These are phyloP conservation scores for Geopemphigus sp. DNA, from an alignment of 1,140 invertebrate genomes.

Conservation along the genomic window DNA sequence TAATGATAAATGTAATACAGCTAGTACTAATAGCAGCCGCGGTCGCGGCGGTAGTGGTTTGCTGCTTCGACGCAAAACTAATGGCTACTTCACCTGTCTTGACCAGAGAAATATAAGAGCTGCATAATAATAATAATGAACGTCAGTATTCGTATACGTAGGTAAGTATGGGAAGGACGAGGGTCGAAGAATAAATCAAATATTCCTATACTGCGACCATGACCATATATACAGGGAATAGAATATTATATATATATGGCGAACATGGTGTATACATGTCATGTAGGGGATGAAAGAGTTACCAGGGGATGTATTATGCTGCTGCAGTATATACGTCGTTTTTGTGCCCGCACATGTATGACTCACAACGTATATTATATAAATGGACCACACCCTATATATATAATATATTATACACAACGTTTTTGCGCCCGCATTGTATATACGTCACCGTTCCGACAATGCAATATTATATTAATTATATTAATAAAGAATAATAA, in stretches of 20 bases:
- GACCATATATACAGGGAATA: not conserved
- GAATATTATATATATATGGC: not conserved
- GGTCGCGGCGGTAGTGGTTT: not conserved
- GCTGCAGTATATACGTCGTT: not conserved
- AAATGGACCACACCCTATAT: slow-evolving; percentile 34
- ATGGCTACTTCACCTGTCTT: slow-evolving; percentile 46
- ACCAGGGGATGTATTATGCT: not conserved
- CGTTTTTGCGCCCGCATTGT: not conserved
- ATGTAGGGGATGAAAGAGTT: not conserved
- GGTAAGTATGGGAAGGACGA: no score
- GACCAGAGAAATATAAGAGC: slow-evolving; percentile 29
- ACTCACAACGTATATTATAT: not conserved
- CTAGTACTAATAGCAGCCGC: no score
- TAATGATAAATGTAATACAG: not conserved
- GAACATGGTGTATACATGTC: not conserved
- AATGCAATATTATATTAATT: no score
- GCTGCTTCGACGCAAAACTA: slow-evolving; percentile 23
- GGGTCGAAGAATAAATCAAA: slow-evolving; percentile 20
- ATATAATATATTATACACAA: not conserved
- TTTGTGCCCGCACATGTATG: slow-evolving; percentile 9
- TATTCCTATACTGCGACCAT: not conserved
- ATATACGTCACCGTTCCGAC: no score
- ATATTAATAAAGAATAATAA: no score
- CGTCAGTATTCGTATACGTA: not conserved
- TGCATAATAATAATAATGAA: slow-evolving; percentile 32